phyloP scores from a whole-genome alignment of 2,113 vertebrate genomes.

The Potamarius usumacintae region DNA sequence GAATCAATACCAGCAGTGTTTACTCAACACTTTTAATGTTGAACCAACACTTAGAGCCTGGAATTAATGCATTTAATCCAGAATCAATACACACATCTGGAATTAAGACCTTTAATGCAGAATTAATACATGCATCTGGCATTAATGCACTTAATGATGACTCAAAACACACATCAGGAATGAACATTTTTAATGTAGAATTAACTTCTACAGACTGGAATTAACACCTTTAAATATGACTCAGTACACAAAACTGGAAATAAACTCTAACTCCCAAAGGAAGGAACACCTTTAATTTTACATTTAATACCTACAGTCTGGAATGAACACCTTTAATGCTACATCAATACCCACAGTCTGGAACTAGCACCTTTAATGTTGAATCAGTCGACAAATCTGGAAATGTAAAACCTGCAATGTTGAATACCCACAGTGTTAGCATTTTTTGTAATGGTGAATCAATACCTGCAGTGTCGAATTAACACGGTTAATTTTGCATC shows the following conservation, averaged over 20 bases:
- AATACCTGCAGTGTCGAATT: too few relatives aligned
- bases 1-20: background rate
- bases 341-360: background rate
- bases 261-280: too few relatives aligned
- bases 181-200: background rate
- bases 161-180: background rate
- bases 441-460: too few relatives aligned
- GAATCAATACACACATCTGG: background rate
- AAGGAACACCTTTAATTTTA: too few relatives aligned
- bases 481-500: too few relatives aligned
- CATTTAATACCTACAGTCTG: background rate
- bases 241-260: too few relatives aligned
- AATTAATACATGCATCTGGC: background rate
- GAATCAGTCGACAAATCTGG: background rate
- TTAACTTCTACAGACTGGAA: too few relatives aligned
- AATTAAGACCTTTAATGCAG: background rate
- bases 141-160: background rate
- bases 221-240: background rate
- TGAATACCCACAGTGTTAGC: too few relatives aligned
- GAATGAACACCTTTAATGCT: background rate
- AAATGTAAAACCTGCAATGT: too few relatives aligned
- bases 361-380: background rate
- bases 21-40: too few relatives aligned
- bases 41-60: background rate
- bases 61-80: background rate